A percentile compares a stretch with the other conserved stretches of the same genome.
These are phyloP conservation scores for Ctenomys sociabilis DNA, from an alignment of 2,113 vertebrate genomes.

Conservation along the genomic window DNA sequence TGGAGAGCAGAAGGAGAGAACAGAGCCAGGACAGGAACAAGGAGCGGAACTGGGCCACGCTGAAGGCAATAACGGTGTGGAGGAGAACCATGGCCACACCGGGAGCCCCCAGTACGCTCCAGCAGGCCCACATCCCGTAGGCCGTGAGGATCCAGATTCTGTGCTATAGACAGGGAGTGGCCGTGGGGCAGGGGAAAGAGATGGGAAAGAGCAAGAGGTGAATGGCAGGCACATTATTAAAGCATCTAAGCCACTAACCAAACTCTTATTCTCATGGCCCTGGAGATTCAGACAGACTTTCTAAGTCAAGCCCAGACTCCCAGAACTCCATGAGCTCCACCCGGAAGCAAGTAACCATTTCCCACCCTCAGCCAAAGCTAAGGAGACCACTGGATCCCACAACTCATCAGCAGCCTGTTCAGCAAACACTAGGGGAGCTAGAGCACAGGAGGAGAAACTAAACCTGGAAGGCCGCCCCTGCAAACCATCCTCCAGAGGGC, in stretches of 20 bases:
- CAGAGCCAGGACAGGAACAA: slow-evolving; percentile 90
- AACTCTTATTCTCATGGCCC: background rate
- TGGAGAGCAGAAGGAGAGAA: slow-evolving; percentile 91
- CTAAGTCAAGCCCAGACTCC: background rate
- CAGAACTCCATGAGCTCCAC: background rate
- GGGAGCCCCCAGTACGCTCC: slow-evolving; percentile 89
- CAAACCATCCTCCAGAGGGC: background rate
- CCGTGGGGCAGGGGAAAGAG: background rate
- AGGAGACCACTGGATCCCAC: background rate
- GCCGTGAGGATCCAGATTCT: slow-evolving; percentile 88
- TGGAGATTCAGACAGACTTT: background rate
- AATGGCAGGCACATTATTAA: background rate
- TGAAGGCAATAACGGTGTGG: slow-evolving; percentile 90
- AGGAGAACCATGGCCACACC: slow-evolving; percentile 90
- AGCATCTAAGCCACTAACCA: background rate
- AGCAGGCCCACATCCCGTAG: slow-evolving; percentile 92
- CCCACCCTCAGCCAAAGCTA: background rate
- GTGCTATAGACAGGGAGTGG: slow-evolving; percentile 84
- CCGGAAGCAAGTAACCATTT: background rate
- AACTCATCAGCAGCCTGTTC: background rate
- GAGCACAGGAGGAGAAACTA: background rate
- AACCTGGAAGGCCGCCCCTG: too few relatives aligned
- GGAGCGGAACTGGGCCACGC: slow-evolving; percentile 90
- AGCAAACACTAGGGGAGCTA: background rate
- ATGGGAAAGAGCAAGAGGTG: background rate